Conservation (phyloP, 2,113 vertebrate species). For the Plecotus auritus region DNA sequence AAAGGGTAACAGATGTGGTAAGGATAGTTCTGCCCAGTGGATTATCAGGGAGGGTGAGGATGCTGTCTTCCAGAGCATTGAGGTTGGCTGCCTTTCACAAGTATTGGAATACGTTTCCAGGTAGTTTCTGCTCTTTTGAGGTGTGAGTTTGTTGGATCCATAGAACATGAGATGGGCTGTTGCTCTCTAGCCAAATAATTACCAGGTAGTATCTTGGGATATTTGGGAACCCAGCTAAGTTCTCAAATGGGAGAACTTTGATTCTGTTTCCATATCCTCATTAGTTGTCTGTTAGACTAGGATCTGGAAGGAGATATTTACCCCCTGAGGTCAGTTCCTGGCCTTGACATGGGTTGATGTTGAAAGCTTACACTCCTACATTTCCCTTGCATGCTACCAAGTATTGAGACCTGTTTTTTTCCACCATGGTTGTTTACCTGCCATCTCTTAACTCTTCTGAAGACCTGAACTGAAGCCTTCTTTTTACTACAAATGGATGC, state of each 20-base stretch:
- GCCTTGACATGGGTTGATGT: not conserved
- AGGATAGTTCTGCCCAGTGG: not conserved
- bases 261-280: not conserved
- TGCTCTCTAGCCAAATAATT: not conserved
- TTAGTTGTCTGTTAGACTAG: not conserved
- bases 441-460: not conserved
- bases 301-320: not conserved
- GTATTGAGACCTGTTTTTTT: not conserved
- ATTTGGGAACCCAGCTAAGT: not conserved
- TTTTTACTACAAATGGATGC: conserved; percentile 1
- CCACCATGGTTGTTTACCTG: not conserved
- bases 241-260: not conserved
- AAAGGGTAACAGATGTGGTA: not conserved
- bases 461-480: not conserved
- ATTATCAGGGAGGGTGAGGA: not conserved
- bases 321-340: not conserved
- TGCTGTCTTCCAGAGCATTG: not conserved
- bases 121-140: not conserved
- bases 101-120: not conserved
- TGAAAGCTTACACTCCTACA: not conserved
- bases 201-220: not conserved
- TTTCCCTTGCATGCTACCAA: not conserved
- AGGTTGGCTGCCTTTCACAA: not conserved
- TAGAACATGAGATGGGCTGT: not conserved
- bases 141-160: not conserved